Conservation (phyloP, 2,113 vertebrate species). For the Cepphus grylle region DNA sequence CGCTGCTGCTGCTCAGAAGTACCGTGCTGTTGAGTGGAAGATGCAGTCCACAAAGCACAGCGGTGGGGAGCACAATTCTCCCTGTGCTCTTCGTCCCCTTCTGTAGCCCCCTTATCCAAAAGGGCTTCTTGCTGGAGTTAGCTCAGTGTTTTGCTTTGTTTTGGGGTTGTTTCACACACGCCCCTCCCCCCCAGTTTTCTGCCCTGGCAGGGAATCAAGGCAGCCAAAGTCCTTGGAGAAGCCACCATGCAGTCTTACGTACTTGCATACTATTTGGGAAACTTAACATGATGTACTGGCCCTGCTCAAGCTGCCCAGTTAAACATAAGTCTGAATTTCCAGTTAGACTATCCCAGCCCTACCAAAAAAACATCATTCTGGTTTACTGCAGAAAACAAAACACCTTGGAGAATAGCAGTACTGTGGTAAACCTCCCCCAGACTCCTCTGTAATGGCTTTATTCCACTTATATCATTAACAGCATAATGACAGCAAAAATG, state of each 20-base stretch:
- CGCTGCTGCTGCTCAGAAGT: neutral
- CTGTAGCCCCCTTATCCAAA: neutral
- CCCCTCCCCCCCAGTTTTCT: neutral
- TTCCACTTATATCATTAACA: neutral
- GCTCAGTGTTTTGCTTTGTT: neutral
- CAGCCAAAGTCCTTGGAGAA: neutral
- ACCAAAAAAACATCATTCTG: neutral
- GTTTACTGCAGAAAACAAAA: neutral
- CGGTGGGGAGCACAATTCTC: neutral
- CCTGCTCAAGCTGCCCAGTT: neutral
- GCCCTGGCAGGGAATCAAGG: neutral
- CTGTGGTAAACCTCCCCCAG: neutral
- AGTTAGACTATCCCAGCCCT: neutral
- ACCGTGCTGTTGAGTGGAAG: neutral
- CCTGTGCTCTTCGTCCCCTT: accelerated
- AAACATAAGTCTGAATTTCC: neutral
- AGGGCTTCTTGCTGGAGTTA: neutral
- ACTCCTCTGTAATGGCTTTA: neutral
- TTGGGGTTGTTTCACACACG: too few relatives aligned
- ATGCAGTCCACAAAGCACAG: accelerated
- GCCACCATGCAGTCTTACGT: neutral
- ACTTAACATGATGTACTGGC: neutral
- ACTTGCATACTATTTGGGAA: neutral
- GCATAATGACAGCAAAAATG: neutral
- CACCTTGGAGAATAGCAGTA: neutral